Conservation (phyloP, 2,888 invertebrate genomes). For the Leptothorax acervorum region DNA sequence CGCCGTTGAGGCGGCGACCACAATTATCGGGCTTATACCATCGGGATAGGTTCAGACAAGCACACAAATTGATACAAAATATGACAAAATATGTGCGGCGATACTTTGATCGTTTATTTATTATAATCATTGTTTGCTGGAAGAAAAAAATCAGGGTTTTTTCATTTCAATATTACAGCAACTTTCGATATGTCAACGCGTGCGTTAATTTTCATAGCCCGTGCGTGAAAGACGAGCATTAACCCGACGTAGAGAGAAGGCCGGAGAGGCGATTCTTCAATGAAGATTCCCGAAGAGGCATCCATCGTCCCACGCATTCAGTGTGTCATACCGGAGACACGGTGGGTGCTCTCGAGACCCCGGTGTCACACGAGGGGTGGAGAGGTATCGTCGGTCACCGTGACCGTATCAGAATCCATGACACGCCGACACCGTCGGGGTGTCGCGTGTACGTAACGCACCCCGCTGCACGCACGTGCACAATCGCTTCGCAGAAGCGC, state of each 20-base stretch:
- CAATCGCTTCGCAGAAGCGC: slow-evolving; percentile 10
- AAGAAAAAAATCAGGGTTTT: neutral
- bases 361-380: slow-evolving; percentile 76
- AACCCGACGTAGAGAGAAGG: neutral
- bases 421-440: slow-evolving; percentile 79
- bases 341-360: slow-evolving; percentile 81
- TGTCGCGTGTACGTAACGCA: slow-evolving; percentile 63
- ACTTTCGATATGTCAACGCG: too few species aligned
- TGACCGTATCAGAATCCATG: slow-evolving; percentile 83
- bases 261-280: slow-evolving; percentile 57
- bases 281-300: slow-evolving; percentile 65
- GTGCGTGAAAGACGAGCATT: neutral
- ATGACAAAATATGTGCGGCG: neutral
- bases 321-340: slow-evolving; percentile 83
- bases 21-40: neutral
- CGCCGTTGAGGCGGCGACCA: neutral
- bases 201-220: neutral
- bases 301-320: slow-evolving; percentile 64
- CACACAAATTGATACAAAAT: neutral
- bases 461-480: slow-evolving; percentile 31
- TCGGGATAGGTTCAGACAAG: neutral
- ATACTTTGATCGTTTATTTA: neutral
- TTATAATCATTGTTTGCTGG: neutral
- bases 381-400: slow-evolving; percentile 81
- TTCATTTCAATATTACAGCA: neutral